Evolutionary conservation across 37 sponge, comb jelly and placozoan genomes (phyloP).

Genomic region (Bolinopsis microptera): DNA sequence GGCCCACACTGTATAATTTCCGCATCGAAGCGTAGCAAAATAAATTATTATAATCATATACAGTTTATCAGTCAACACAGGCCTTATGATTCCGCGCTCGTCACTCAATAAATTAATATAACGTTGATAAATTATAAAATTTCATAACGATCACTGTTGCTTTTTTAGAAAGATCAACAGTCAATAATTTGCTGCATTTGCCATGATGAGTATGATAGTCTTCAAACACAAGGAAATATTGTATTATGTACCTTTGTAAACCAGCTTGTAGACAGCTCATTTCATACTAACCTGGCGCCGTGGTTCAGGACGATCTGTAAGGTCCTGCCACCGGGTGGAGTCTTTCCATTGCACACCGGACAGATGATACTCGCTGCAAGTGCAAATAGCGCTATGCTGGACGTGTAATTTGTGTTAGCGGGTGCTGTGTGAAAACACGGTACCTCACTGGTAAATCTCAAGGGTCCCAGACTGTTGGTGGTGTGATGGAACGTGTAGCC

Average conservation of each 20-base stretch:
- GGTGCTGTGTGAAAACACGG: conserved; percentile 47
- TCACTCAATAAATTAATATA: too few species aligned
- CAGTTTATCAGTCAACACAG: too few species aligned
- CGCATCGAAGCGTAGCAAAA: too few species aligned
- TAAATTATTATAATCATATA: too few species aligned
- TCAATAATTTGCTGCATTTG: neutral
- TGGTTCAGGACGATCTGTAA: conserved; percentile 6
- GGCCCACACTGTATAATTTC: too few species aligned
- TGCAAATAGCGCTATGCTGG: conserved; percentile 9
- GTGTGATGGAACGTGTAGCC: neutral
- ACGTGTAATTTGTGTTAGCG: conserved; percentile 59
- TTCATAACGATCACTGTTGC: too few species aligned
- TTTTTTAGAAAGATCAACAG: too few species aligned
- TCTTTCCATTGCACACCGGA: conserved; percentile 51
- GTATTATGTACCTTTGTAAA: neutral
- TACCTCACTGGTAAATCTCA: neutral
- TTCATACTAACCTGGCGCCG: conserved; percentile 62
- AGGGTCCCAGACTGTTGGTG: neutral
- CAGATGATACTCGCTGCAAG: conserved; percentile 6
- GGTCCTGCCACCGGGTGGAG: conserved; percentile 53
- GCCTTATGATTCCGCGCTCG: too few species aligned
- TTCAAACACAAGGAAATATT: conserved; percentile 28
- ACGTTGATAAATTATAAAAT: too few species aligned
- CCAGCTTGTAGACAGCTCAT: neutral
- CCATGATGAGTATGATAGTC: neutral